Evolutionary conservation across 2,113 vertebrate genomes (phyloP), one percentile per base, ranked within the genome.

Genomic region (Vulpes ferrilata): DNA sequence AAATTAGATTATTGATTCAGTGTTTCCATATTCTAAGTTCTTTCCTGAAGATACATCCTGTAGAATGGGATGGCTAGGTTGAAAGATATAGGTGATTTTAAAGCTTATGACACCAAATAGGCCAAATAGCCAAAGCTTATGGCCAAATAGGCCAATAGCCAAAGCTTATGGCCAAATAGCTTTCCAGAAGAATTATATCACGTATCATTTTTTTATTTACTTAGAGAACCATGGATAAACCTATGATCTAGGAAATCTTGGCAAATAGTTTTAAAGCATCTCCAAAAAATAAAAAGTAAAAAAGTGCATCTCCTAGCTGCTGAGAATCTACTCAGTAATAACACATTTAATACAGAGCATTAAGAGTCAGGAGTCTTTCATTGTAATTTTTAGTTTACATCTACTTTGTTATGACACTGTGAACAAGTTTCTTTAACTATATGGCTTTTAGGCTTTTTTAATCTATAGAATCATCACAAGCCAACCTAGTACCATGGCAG

Each of bases 221-320:
- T 83, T 89, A 69, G 82, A 32, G 73, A 76, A 30, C 5, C 30
- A 81, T 89, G 55, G 64, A 93, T 90, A 92, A 95, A 69, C 90
- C 53, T 85, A 6, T 87, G 55, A 32, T 59, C 51, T 87, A 59
- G 23, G 11, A 89, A 95, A 83, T 76, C 69, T 60, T 76, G n/a
- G 20, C 7, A 93, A 78, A 90, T 84, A 86, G 13, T 87, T 93
- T 96, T 64, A 92, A 87, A 91, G 30, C 53, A 67, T 90, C 64
- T 67, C 48, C 35, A 51, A 30, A 76, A 38, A 69, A 19, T n/a
- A 69, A 69, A 69, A 48, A 11, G 51, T 7, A 30, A 76, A 12
- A 76, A 48, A 76, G 51, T 43, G 73, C 64, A 57, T 90, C 59
- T 81, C 53, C 35, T 57, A 80, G 19, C 51, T 95, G 55, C 9